Base-by-base conservation (phyloP, 53 echinoderm and acorn worm genomes). In the Henricia sp. region DNA sequence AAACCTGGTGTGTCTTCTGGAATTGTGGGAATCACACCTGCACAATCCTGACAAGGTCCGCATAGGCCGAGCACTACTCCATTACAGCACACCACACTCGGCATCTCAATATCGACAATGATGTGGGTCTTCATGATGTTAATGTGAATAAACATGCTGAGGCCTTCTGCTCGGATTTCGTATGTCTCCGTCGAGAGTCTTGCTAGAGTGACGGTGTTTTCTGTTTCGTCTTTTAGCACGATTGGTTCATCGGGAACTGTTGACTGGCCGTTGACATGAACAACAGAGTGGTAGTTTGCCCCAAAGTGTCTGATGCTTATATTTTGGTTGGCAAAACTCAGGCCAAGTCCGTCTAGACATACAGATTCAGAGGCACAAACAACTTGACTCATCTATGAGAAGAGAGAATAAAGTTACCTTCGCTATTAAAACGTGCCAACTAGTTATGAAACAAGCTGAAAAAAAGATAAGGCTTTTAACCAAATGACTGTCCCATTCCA, bases 341-440 rank as follows among this genome's bases (percentile, higher is more conserved):
- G n/a, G 6, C 70, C 90, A 11, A 90, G 29, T 4, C 77, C 90
- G 53, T 86, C 71, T 16, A 90, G 60, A 71, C 90, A 90, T 5
- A 90, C 37, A 29, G 54, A 67, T 17, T 75, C 85, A 16, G 36
- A 38, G 2, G 38, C 27, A 55, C 90, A 90, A 37, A 82, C 53
- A 46, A 86, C 51, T 34, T 90, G 90, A 41, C 80, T 82, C 30
- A 90, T 44, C 90, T 90, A 63, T 28, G 50, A 38, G 44, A 33
- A 4, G 32, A 29, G 0, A 68, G 0, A 39, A n/a, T n/a, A n/a
- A n/a, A n/a, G n/a, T n/a, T n/a, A n/a, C n/a, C n/a, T n/a, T n/a
- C n/a, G n/a, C n/a, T n/a, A n/a, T n/a, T n/a, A n/a, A n/a, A n/a
- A n/a, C n/a, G n/a, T n/a, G n/a, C n/a, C n/a, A n/a, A n/a, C n/a